These are phyloP conservation scores for Rhingia campestris DNA, from an alignment of 2,888 invertebrate species.

Conservation along the genomic window DNA sequence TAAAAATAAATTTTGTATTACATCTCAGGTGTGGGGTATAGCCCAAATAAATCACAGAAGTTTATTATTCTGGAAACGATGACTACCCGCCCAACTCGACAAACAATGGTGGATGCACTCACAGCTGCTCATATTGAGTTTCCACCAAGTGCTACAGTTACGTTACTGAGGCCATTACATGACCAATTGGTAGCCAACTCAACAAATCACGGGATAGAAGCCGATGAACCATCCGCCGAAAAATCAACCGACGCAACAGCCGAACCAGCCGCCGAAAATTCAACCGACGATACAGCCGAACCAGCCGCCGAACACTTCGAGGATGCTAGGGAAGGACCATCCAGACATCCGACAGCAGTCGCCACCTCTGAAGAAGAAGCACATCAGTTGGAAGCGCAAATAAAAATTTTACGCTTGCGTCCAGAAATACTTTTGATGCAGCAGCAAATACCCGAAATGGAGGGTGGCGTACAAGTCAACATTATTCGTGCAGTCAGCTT, in stretches of 20 bases:
- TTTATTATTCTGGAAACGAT: too few relatives aligned
- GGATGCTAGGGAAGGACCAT: neutral
- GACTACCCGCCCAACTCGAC: too few relatives aligned
- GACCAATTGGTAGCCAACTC: neutral
- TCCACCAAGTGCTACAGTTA: neutral
- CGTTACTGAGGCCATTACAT: neutral
- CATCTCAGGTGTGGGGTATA: too few relatives aligned
- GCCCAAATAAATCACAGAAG: too few relatives aligned
- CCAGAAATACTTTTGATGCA: neutral
- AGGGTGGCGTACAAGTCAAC: neutral
- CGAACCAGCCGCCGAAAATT: too few relatives aligned
- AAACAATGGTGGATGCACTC: neutral
- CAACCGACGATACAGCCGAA: neutral
- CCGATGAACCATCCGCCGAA: neutral
- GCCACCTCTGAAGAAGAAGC: neutral
- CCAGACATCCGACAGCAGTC: neutral
- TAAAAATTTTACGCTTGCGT: neutral
- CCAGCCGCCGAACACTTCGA: neutral
- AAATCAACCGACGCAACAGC: neutral
- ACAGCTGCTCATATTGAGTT: neutral
- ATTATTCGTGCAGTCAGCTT: neutral
- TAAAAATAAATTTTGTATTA: too few relatives aligned
- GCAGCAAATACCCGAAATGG: neutral
- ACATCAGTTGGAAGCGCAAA: neutral
- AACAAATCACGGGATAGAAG: too few relatives aligned